Evolutionary conservation across 2,113 vertebrate species (phyloP), one percentile per base, ranked within the genome.

Genomic region (Ranitomeya imitator): DNA sequence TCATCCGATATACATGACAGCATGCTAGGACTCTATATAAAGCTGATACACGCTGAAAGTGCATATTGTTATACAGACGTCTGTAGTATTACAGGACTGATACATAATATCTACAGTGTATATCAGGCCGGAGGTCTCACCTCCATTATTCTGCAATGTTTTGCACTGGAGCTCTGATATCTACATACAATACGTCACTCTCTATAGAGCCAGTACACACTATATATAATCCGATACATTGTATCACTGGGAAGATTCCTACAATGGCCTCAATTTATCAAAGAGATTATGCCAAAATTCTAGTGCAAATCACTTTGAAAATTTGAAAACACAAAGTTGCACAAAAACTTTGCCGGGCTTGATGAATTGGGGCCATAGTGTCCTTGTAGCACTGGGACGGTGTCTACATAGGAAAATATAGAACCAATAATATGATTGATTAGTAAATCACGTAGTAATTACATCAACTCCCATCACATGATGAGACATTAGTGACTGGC

Each of bases 101-200:
- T 65, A 51, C 26, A 51, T 65, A 52, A 15, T 67, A 83, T 65
- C 59, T 63, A 65, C 37, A 7, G 18, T 61, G 12, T 63, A 21
- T 67, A 69, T 65, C n/a, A 84, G 67, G 37, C 82, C n/a, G 3
- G 61, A 51, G 63, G 37, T 71, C 6, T n/a, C 52, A n/a, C 37
- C 82, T n/a, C 5, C 60, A 79, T 79, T 79, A n/a, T 57, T 79
- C 77, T 57, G 19, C 77, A 79, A 79, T 79, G 52, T 21, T 78
- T 23, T 78, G 76, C 21, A 78, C 51, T 55, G 76, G 51, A 78
- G 76, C 19, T 54, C 45, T 78, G 51, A 78, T 67, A 65, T 84
- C 21, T 37, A 37, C 37, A 65, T 19, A 61, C 18, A 31, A 65
- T 67, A 51, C 37, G 13, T 10, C 31, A 23, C 63, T 67, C 10